phyloP scores from a whole-genome alignment of 2,888 invertebrate species.

The Norana najaformis region DNA sequence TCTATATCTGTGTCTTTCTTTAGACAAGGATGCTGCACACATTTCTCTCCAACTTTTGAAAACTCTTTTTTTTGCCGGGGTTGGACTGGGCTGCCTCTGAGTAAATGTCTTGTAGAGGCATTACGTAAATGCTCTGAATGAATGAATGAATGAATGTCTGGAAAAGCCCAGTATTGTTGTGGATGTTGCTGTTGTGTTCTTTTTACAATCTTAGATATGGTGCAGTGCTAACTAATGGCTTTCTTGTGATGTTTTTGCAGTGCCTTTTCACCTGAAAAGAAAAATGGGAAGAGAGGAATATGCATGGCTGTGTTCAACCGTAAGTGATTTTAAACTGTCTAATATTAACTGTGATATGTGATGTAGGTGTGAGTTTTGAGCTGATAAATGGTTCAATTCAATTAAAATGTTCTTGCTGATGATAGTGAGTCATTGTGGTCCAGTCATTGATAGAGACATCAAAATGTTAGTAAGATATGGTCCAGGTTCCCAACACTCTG shows the following conservation, averaged over 20 bases:
- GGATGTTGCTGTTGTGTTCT: not conserved
- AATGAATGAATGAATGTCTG: not conserved
- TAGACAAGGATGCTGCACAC: not conserved
- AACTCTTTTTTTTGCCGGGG: too few species aligned
- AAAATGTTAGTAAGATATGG: too few species aligned
- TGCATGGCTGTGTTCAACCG: conserved; percentile 39
- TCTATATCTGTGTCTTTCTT: not conserved
- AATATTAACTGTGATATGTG: not conserved
- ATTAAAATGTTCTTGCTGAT: too few species aligned
- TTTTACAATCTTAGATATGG: not conserved
- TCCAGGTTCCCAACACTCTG: too few species aligned
- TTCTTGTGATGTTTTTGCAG: conserved; percentile 31
- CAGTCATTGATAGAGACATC: too few species aligned
- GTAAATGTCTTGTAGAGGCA: not conserved
- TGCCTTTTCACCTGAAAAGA: conserved; percentile 38
- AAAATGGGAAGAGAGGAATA: conserved; percentile 40
- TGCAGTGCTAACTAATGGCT: not conserved
- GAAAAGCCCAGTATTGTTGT: not conserved
- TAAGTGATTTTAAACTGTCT: not conserved
- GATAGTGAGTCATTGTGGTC: too few species aligned
- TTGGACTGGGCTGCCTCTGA: not conserved
- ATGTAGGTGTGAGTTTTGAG: not conserved
- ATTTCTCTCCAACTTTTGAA: not conserved
- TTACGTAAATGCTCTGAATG: not conserved
- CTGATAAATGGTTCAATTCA: too few species aligned